Evolutionary conservation across 2,888 invertebrate genomes (phyloP).

Genomic region (Drosophila yooni): DNA sequence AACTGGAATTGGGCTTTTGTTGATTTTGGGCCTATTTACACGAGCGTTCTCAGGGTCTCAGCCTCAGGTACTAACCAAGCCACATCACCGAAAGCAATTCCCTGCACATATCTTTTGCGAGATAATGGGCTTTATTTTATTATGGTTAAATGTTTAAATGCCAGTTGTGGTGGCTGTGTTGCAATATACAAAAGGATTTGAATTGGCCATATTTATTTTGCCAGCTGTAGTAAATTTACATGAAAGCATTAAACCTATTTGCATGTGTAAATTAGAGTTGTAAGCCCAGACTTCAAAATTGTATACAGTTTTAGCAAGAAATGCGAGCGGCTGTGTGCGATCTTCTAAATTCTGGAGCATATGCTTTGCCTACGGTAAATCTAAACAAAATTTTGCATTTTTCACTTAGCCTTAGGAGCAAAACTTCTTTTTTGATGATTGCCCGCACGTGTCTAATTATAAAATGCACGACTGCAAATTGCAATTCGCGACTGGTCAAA

Average conservation of each 20-base stretch:
- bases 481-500: conserved; percentile 9
- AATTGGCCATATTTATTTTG: not conserved
- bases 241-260: not conserved
- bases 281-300: not conserved
- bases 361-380: not conserved
- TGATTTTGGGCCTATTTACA: conserved; percentile 41
- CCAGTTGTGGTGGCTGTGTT: not conserved
- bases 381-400: not conserved
- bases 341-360: not conserved
- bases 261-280: not conserved
- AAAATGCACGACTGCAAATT: conserved; percentile 32
- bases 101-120: not conserved
- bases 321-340: not conserved
- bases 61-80: not conserved
- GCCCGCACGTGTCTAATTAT: conserved; percentile 54
- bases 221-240: not conserved
- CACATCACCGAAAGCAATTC: not conserved
- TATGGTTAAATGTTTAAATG: not conserved
- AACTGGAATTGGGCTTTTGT: conserved; percentile 17
- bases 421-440: conserved; percentile 36
- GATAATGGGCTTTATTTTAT: conserved; percentile 2
- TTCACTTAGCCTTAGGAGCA: conserved; percentile 17
- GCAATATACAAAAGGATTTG: not conserved
- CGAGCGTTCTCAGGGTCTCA: conserved; percentile 10
- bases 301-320: not conserved